Evolutionary conservation across 1,140 invertebrate species (phyloP).

Genomic region (Megalonaias nervosa): DNA sequence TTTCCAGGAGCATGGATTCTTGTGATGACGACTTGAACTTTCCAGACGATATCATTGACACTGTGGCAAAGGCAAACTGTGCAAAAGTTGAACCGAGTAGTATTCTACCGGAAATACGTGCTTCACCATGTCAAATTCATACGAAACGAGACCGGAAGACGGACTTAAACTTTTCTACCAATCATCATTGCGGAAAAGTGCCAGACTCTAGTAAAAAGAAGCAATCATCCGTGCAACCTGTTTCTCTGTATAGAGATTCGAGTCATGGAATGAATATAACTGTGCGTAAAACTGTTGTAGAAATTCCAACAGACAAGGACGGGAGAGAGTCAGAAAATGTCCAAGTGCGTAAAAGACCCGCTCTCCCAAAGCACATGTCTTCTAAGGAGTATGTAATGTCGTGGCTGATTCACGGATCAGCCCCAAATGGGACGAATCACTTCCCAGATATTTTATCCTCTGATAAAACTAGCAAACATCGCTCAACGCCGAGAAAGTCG

Average conservation of each 20-base stretch:
- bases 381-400: constrained; percentile 38
- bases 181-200: background rate
- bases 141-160: constrained; percentile 10
- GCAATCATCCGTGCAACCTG: constrained; percentile 9
- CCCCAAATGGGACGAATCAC: constrained; percentile 21
- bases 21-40: constrained; percentile 19
- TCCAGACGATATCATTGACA: constrained; percentile 33
- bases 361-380: constrained; percentile 31
- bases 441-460: constrained; percentile 31
- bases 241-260: background rate
- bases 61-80: constrained; percentile 27
- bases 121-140: constrained; percentile 31
- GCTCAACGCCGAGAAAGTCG: constrained; percentile 5
- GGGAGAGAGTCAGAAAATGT: constrained; percentile 21
- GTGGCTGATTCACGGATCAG: constrained; percentile 32
- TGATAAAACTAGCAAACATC: constrained; percentile 1
- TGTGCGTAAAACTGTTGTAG: background rate
- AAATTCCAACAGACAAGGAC: background rate
- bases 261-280: constrained; percentile 18
- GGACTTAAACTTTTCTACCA: background rate
- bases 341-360: background rate
- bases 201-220: background rate
- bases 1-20: constrained; percentile 37
- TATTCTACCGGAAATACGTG: constrained; percentile 33
- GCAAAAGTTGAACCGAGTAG: constrained; percentile 3